These are phyloP conservation scores for Amphiprion percula DNA, from an alignment of 2,113 vertebrate species.

Conservation along the genomic window DNA sequence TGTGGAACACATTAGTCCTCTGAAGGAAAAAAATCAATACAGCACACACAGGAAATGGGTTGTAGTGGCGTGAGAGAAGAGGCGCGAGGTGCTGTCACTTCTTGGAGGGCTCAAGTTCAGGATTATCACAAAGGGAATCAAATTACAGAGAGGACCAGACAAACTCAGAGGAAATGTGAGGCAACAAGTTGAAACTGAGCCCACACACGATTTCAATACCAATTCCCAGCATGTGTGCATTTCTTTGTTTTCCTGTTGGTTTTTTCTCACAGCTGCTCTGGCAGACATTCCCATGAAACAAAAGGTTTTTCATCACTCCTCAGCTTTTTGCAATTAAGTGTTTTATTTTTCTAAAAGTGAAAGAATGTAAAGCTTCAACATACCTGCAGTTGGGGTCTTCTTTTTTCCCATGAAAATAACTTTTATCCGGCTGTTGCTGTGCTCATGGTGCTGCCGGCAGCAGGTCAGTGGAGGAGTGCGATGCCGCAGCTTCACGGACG, in stretches of 20 bases:
- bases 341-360: neutral
- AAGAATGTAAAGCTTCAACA: conserved; percentile 4
- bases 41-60: conserved; percentile 69
- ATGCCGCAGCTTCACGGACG: conserved; percentile 52
- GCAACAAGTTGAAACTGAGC: conserved; percentile 68
- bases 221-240: neutral
- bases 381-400: conserved; percentile 65
- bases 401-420: conserved; percentile 78
- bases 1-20: conserved; percentile 64
- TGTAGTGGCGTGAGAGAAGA: conserved; percentile 40
- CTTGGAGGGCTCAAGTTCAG: conserved; percentile 34
- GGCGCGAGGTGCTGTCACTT: conserved; percentile 63
- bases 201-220: neutral
- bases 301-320: neutral
- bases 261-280: neutral
- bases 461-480: conserved; percentile 25
- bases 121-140: conserved; percentile 47
- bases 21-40: conserved; percentile 65
- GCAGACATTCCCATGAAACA: neutral
- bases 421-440: conserved; percentile 53
- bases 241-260: neutral
- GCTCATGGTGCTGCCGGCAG: conserved; percentile 16
- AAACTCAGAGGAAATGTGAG: conserved; percentile 48
- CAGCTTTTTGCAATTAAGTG: neutral
- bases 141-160: conserved; percentile 41